Percentiles rank a stretch among this genome's conserved stretches.
phyloP scores from a whole-genome alignment of 2,113 vertebrate genomes.

The Platycercus adscitus region DNA sequence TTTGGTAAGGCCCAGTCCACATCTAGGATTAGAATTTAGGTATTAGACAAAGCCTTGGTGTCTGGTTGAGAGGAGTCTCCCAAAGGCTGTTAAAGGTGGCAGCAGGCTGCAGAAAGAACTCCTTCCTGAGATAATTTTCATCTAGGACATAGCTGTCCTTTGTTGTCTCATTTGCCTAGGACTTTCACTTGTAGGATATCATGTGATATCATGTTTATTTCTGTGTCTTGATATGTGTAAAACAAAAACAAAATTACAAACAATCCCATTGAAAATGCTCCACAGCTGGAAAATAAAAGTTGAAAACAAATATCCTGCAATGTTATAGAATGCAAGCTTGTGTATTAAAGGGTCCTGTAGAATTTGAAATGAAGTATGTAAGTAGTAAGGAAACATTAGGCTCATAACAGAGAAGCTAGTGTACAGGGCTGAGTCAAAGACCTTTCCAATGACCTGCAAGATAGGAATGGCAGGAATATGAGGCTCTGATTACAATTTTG shows the following conservation, averaged over 20 bases:
- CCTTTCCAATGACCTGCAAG: neutral
- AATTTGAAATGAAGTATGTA: neutral
- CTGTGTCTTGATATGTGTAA: neutral
- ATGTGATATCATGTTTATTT: neutral
- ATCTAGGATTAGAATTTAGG: neutral
- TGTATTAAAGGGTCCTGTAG: neutral
- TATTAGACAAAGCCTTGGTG: neutral
- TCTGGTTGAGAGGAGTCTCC: neutral
- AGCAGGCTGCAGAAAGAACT: neutral
- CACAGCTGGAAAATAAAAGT: slow-evolving; percentile 1
- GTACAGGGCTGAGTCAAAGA: neutral
- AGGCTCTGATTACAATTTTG: neutral
- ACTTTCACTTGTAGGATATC: neutral
- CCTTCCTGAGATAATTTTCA: neutral
- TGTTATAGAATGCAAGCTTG: neutral
- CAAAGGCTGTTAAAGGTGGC: neutral
- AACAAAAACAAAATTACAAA: neutral
- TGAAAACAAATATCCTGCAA: neutral
- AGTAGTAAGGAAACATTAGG: neutral
- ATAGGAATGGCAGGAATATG: neutral
- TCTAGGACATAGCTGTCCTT: neutral
- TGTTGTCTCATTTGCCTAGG: neutral
- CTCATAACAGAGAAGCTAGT: neutral
- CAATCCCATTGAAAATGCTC: neutral
- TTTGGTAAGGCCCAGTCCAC: neutral